Conservation (phyloP, 2,113 vertebrate species). For the Chloroceryle aenea region DNA sequence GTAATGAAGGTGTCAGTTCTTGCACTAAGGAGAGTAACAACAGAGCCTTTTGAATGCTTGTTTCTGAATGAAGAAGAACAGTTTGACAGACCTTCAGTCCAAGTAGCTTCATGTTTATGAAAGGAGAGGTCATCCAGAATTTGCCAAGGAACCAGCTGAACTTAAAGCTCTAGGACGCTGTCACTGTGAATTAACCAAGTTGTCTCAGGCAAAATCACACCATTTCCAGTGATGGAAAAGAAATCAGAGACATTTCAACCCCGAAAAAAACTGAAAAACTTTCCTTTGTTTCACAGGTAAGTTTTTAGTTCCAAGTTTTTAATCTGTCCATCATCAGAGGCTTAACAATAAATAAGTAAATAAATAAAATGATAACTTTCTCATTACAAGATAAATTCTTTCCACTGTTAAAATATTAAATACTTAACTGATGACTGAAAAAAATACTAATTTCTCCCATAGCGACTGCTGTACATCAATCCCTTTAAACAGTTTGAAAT, state of each 20-base stretch:
- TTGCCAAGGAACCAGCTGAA: not conserved
- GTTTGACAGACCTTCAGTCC: slow-evolving; percentile 8
- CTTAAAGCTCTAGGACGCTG: not conserved
- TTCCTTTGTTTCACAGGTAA: not conserved
- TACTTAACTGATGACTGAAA: not conserved
- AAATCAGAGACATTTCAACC: not conserved
- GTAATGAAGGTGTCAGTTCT: slow-evolving; percentile 6
- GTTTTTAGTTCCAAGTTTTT: not conserved
- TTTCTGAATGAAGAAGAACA: slow-evolving; percentile 5
- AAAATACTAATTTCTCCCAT: not conserved
- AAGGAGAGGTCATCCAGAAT: not conserved
- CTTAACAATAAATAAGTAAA: not conserved
- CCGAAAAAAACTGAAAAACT: not conserved
- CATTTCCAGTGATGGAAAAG: not conserved
- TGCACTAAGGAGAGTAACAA: not conserved
- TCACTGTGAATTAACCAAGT: not conserved
- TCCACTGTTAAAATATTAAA: not conserved
- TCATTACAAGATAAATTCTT: not conserved
- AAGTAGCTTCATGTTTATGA: not conserved
- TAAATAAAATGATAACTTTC: not conserved
- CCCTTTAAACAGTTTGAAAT: not conserved
- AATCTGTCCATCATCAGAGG: not conserved
- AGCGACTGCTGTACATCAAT: not conserved
- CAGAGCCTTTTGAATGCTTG: not conserved
- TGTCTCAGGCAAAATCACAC: not conserved